A percentile compares a stretch with the other conserved stretches of the same genome.
Evolutionary conservation across 2,888 invertebrate genomes (phyloP).

Genomic region (Saturnia pavonia): DNA sequence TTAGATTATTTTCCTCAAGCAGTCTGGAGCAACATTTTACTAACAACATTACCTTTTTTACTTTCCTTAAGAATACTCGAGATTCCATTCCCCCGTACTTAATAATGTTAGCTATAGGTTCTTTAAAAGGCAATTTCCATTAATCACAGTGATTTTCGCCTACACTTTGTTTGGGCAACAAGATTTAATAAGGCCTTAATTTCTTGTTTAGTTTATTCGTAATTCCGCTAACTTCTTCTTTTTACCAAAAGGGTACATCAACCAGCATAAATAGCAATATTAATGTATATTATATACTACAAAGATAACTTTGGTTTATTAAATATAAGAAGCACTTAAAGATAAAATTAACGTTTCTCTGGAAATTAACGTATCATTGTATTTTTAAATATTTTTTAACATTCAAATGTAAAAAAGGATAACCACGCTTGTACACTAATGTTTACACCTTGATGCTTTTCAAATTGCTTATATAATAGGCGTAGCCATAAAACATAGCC

Average conservation of each 20-base stretch:
- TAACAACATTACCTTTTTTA: slow-evolving; percentile 68
- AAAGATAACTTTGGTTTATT: no score
- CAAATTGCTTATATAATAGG: background rate
- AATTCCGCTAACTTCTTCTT: background rate
- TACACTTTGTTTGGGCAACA: slow-evolving; percentile 12
- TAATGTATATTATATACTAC: no score
- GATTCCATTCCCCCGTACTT: slow-evolving; percentile 42
- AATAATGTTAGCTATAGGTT: slow-evolving; percentile 53
- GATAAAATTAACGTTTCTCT: no score
- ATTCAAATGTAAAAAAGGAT: no score
- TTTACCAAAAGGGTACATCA: background rate
- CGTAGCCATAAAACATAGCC: background rate
- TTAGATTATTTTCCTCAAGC: slow-evolving; percentile 1
- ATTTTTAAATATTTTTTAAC: no score
- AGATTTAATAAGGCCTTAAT: background rate
- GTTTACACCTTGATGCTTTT: background rate
- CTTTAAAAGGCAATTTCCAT: slow-evolving; percentile 64
- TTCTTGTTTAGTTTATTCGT: background rate
- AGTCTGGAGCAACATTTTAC: slow-evolving; percentile 35
- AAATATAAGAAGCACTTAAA: no score
- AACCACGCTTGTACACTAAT: background rate
- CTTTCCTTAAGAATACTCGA: slow-evolving; percentile 68
- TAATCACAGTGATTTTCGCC: slow-evolving; percentile 45
- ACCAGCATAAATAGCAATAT: no score
- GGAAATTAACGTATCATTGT: no score